Percentiles rank a stretch among this genome's conserved stretches.
Conservation (phyloP, 2,797 vertebrate species). For the Mormyrus hasselquistii region DNA sequence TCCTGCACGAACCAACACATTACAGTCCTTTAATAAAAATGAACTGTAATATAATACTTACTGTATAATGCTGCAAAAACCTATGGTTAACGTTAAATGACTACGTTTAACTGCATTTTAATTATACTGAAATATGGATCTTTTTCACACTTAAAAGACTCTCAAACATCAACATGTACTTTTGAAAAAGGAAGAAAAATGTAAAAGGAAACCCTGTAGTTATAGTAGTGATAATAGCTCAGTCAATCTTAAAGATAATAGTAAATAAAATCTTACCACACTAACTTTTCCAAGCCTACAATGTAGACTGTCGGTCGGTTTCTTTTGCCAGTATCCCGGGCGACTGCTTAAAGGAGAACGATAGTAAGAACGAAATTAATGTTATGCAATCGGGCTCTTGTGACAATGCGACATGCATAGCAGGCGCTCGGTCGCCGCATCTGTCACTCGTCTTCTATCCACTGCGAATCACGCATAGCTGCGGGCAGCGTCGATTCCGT, state of each 20-base stretch:
- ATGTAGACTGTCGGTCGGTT: not conserved
- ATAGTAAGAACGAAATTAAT: not conserved
- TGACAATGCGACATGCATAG: not conserved
- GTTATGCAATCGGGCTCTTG: not conserved
- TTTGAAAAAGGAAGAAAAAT: not conserved
- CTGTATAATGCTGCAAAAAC: no score
- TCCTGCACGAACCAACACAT: not conserved
- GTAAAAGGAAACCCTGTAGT: not conserved
- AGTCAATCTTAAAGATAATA: not conserved
- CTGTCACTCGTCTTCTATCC: not conserved
- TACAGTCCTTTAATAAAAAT: not conserved
- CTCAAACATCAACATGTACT: not conserved
- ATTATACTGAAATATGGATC: not conserved
- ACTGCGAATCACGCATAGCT: not conserved
- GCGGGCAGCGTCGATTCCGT: not conserved
- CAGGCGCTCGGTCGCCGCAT: not conserved
- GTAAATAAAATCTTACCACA: not conserved
- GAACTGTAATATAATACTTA: not conserved
- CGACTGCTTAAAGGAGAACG: not conserved
- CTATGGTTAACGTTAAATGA: not conserved
- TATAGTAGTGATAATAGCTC: not conserved
- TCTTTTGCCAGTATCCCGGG: not conserved
- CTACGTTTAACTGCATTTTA: not conserved
- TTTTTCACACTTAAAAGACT: not conserved
- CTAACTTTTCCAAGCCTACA: not conserved